These are phyloP conservation scores for Pangasius larnaudii DNA, from an alignment of 2,797 vertebrate species.

Conservation along the genomic window DNA sequence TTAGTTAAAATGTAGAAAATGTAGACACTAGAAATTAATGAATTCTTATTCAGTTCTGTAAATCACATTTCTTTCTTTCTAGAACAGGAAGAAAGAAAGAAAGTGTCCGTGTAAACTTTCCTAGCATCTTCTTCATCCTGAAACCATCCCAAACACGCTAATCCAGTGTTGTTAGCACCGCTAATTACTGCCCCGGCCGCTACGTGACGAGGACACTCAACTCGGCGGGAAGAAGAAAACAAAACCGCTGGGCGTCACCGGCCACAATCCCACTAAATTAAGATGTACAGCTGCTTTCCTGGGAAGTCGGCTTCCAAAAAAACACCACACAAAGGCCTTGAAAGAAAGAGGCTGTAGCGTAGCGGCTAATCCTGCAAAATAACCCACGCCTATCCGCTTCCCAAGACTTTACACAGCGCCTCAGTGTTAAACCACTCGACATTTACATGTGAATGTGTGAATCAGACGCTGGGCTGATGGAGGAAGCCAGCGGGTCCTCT, in stretches of 20 bases:
- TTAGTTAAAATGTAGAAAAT: not conserved
- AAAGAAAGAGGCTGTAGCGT: conserved; percentile 59
- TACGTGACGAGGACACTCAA: conserved; percentile 53
- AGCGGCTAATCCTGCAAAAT: conserved; percentile 66
- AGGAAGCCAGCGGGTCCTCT: conserved; percentile 52
- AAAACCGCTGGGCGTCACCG: conserved; percentile 42
- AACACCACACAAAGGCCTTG: conserved; percentile 42
- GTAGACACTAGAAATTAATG: not conserved
- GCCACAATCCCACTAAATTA: conserved; percentile 64
- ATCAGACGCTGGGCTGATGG: conserved; percentile 56
- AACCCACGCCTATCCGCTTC: conserved; percentile 64
- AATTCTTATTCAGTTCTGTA: not conserved
- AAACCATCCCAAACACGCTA: conserved; percentile 22
- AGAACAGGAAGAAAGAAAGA: not conserved
- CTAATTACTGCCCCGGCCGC: conserved; percentile 57
- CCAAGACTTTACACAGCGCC: conserved; percentile 63
- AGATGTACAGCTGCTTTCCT: conserved; percentile 61
- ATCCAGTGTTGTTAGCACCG: conserved; percentile 32
- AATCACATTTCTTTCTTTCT: not conserved
- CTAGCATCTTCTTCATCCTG: not conserved
- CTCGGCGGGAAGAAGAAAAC: conserved; percentile 52
- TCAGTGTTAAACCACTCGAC: conserved; percentile 55
- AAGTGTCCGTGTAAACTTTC: not conserved
- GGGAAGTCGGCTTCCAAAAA: conserved; percentile 56
- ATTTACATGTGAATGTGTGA: conserved; percentile 77